A percentile compares a stretch with the other conserved stretches of the same genome.
Conservation (phyloP, 1,140 invertebrate species). For the Drosophila pseudoobscura region DNA sequence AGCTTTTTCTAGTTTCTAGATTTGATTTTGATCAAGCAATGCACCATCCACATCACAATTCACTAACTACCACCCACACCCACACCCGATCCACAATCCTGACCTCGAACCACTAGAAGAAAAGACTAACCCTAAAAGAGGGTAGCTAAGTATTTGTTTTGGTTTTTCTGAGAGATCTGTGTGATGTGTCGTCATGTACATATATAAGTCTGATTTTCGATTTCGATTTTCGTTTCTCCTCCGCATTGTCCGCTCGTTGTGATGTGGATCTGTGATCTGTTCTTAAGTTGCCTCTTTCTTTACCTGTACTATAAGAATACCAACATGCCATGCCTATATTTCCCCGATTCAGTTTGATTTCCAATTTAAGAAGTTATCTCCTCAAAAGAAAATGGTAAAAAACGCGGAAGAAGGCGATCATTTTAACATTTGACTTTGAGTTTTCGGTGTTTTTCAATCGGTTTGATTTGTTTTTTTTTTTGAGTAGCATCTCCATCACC, state of each 20-base stretch:
- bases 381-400: not conserved
- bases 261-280: constrained; percentile 17
- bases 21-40: constrained; percentile 59
- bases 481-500: constrained; percentile 10
- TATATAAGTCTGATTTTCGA: constrained; percentile 5
- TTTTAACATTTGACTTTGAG: constrained; percentile 14
- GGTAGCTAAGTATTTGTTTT: not conserved
- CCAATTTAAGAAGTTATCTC: not conserved
- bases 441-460: constrained; percentile 18
- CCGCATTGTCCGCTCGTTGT: constrained; percentile 26
- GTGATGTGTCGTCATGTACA: not conserved
- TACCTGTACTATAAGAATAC: no score
- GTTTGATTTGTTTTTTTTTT: not conserved
- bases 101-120: not conserved
- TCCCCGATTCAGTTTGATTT: not conserved
- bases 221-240: constrained; percentile 23
- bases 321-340: no score
- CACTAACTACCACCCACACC: constrained; percentile 37
- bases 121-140: constrained; percentile 2
- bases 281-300: not conserved
- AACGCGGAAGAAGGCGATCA: not conserved
- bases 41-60: constrained; percentile 25
- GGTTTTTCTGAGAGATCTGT: no score
- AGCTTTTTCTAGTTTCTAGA: constrained; percentile 55
- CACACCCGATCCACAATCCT: constrained; percentile 18